Conservation (phyloP, 2,888 invertebrate species). For the Trachelus stipa region DNA sequence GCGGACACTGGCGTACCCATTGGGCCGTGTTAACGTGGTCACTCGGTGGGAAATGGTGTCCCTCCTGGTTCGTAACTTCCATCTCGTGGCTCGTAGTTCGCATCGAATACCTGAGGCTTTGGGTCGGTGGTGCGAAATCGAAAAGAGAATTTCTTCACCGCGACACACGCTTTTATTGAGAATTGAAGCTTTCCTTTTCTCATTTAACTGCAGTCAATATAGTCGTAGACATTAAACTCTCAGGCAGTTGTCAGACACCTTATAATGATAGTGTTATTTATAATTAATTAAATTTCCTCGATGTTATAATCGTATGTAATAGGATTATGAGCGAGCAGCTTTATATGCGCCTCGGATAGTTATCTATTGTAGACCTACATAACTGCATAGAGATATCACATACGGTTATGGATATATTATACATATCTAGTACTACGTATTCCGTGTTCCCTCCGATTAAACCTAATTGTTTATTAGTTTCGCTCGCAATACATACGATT, state of each 20-base stretch:
- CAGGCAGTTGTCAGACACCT: background rate
- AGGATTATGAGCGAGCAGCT: slow-evolving; percentile 10
- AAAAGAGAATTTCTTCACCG: background rate
- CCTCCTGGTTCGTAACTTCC: background rate
- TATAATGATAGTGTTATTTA: background rate
- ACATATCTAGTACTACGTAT: background rate
- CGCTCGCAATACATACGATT: background rate
- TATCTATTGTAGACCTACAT: background rate
- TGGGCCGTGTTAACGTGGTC: background rate
- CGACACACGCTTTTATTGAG: background rate
- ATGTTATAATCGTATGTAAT: background rate
- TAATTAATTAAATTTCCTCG: slow-evolving; percentile 9
- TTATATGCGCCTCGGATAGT: background rate
- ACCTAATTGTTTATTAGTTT: slow-evolving; percentile 20
- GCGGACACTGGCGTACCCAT: background rate
- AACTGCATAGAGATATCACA: background rate
- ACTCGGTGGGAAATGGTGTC: background rate
- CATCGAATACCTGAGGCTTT: background rate
- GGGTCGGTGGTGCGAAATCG: background rate
- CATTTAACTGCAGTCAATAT: background rate
- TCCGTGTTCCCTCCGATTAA: slow-evolving; percentile 18
- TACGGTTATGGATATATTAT: no score
- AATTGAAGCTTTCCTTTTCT: background rate
- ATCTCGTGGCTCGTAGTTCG: background rate
- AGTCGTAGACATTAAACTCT: background rate